Evolutionary conservation across 1,140 invertebrate species (phyloP).

Genomic region (Magallana angulata): DNA sequence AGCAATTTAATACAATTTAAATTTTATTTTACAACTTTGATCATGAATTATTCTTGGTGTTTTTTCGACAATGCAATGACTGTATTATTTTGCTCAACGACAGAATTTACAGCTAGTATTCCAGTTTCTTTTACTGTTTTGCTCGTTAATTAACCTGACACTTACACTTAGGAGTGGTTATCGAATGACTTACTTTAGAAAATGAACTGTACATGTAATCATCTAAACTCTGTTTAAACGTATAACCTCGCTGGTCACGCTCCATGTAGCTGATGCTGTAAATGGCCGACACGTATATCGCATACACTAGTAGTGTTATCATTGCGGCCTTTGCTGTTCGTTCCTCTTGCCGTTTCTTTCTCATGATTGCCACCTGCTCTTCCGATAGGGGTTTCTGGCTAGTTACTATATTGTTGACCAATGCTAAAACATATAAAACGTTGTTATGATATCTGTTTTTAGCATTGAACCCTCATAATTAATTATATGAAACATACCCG

Average conservation of each 20-base stretch:
- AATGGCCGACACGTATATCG: conserved; percentile 42
- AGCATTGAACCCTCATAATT: too few relatives aligned
- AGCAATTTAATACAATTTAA: too few relatives aligned
- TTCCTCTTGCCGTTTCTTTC: conserved; percentile 44
- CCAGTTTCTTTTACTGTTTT: too few relatives aligned
- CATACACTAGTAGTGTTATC: conserved; percentile 46
- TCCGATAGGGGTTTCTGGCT: conserved; percentile 13
- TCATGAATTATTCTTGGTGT: too few relatives aligned
- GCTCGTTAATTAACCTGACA: too few relatives aligned
- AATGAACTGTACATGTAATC: conserved; percentile 35
- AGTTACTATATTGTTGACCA: conserved; percentile 22
- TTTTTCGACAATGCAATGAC: too few relatives aligned
- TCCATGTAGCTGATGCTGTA: conserved; percentile 54
- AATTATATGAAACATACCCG: too few relatives aligned
- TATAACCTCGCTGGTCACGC: conserved; percentile 51
- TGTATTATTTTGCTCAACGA: too few relatives aligned
- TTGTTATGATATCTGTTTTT: too few relatives aligned
- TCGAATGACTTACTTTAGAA: background rate
- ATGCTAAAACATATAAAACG: conserved; percentile 4
- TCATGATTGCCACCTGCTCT: background rate
- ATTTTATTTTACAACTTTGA: too few relatives aligned
- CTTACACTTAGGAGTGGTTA: too few relatives aligned
- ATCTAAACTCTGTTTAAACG: conserved; percentile 46
- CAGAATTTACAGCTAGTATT: too few relatives aligned
- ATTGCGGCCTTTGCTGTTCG: conserved; percentile 33